Evolutionary conservation across 2,888 invertebrate species (phyloP).

Genomic region (Cylindroiulus punctatus): DNA sequence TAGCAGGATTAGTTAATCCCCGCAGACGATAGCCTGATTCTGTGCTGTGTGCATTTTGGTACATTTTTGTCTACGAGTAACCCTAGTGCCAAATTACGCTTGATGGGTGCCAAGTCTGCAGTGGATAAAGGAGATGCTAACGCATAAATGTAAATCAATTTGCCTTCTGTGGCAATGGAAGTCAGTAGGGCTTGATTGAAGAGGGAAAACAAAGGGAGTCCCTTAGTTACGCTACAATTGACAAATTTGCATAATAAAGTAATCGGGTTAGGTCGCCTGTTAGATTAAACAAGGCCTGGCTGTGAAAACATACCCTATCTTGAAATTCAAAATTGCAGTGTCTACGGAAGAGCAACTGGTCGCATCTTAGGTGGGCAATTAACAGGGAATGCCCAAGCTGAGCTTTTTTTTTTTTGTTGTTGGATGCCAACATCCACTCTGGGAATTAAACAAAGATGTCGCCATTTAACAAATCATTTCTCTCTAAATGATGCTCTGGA

Average conservation of each 20-base stretch:
- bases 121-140: conserved; percentile 9
- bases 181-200: not conserved
- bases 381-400: not conserved
- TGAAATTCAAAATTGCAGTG: not conserved
- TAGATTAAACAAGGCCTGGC: conserved; percentile 26
- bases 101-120: conserved; percentile 25
- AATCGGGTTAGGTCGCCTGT: conserved; percentile 41
- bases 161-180: not conserved
- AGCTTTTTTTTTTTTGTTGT: not conserved
- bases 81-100: conserved; percentile 20
- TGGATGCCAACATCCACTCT: not conserved
- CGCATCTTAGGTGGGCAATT: not conserved
- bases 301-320: not conserved
- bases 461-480: conserved; percentile 40
- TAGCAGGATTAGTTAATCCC: conserved; percentile 39
- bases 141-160: conserved; percentile 42
- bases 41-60: not conserved
- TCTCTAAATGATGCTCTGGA: conserved; percentile 34
- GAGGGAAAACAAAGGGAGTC: not conserved
- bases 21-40: not conserved
- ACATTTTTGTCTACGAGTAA: conserved; percentile 1
- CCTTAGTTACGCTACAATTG: not conserved
- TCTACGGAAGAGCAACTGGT: conserved; percentile 6
- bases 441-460: conserved; percentile 21
- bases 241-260: conserved; percentile 38